Conservation (phyloP, 2,113 vertebrate species). For the Phaetusa simplex region DNA sequence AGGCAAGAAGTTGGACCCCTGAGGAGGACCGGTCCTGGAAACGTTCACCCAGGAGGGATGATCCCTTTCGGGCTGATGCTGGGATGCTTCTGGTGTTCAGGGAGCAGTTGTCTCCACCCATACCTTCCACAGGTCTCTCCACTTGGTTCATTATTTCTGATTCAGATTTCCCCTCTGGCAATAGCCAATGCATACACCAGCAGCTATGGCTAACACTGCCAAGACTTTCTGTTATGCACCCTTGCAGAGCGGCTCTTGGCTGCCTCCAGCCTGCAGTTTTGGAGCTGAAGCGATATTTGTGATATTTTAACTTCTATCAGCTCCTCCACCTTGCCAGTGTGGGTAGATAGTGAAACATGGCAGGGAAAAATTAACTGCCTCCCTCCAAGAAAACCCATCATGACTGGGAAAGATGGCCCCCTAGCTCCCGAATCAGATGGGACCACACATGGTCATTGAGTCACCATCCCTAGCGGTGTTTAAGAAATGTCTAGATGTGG, state of each 20-base stretch:
- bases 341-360: background rate
- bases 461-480: too few relatives aligned
- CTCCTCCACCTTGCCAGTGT: fast-evolving
- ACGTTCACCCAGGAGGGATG: background rate
- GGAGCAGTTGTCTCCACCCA: background rate
- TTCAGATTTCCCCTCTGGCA: background rate
- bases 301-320: background rate
- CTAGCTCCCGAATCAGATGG: background rate
- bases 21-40: background rate
- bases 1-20: background rate
- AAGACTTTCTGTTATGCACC: background rate
- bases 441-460: background rate
- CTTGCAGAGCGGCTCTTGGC: background rate
- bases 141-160: background rate
- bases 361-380: background rate
- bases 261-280: background rate
- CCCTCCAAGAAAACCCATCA: fast-evolving
- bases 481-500: too few relatives aligned
- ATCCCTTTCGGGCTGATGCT: background rate
- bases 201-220: background rate
- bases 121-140: background rate
- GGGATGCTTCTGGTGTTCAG: background rate
- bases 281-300: background rate
- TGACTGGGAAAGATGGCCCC: too few relatives aligned
- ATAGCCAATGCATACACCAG: background rate